Conservation (phyloP, 2,797 vertebrate species). For the Galaxias olidus region DNA sequence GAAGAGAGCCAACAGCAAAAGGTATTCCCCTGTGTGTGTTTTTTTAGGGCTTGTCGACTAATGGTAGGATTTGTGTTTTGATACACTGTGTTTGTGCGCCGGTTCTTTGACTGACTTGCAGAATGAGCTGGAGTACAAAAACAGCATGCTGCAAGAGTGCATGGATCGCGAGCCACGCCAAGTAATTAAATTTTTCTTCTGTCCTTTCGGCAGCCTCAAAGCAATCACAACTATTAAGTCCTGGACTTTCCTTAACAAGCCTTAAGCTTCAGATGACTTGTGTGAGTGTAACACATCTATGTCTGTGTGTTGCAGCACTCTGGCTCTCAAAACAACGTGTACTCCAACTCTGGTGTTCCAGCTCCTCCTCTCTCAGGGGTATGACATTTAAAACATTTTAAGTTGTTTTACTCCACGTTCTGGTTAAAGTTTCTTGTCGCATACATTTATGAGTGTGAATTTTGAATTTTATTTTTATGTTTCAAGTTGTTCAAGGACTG, state of each 20-base stretch:
- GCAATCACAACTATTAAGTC: too few relatives aligned
- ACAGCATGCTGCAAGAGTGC: conserved; percentile 80
- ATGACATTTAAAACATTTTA: conserved; percentile 45
- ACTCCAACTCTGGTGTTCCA: conserved; percentile 74
- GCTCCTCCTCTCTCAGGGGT: conserved; percentile 79
- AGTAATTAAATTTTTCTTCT: too few relatives aligned
- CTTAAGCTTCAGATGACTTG: too few relatives aligned
- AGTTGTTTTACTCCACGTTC: too few relatives aligned
- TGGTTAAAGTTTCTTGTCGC: too few relatives aligned
- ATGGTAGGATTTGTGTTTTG: too few relatives aligned
- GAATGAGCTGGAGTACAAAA: conserved; percentile 84
- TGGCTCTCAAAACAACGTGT: conserved; percentile 84
- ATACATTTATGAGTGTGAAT: too few relatives aligned
- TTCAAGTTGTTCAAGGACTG: too few relatives aligned
- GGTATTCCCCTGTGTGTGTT: conserved; percentile 19
- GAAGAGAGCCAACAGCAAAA: conserved; percentile 90
- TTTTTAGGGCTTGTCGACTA: too few relatives aligned
- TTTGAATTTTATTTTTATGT: too few relatives aligned
- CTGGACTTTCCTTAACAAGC: background rate
- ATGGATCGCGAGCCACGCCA: conserved; percentile 81
- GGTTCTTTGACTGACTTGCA: conserved; percentile 86
- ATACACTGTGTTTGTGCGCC: conserved; percentile 55
- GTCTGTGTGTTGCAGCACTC: conserved; percentile 52
- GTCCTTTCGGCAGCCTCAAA: too few relatives aligned
- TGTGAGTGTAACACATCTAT: background rate